Evolutionary conservation across 2,888 invertebrate species (phyloP), one percentile per base, ranked within the genome.

Genomic region (Mythimna ferrago): DNA sequence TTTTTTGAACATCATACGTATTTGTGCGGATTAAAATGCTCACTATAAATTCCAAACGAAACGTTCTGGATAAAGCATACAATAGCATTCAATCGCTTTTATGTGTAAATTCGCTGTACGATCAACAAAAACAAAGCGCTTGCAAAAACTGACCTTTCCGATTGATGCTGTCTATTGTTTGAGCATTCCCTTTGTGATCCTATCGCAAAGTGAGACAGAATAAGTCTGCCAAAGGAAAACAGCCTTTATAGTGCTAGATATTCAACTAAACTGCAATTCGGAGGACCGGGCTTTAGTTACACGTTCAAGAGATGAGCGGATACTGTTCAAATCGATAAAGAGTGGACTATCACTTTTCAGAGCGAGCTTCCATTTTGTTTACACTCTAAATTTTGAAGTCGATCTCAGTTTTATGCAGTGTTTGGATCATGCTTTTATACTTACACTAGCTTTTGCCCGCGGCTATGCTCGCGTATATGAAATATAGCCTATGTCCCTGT

Each of bases 181-280:
- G 6, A 60, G 38, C n/a, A 71, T 69, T 56, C 54, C 19, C 72
- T 76, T 78, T 76, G 76, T 72, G 44, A 60, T 54, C 38, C 32
- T 38, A 58, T 78, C 26, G 53, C 44, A 48, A 48, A 60, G 9
- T 44, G 51, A 53, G 60, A 60, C 61, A 16, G 35, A 66, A 53
- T 66, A 64, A 9, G 10, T 41, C 21, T 41, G 51, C 32, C 6
- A 11, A 26, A 4, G 48, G n/a, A 66, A 73, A 60, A 58, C 6
- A 48, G 60, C n/a, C 5, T 21, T 58, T 71, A 35, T 58, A 44
- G 19, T 19, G 11, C 14, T 56, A n/a, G 38, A 10, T 7, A 10
- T 48, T 69, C 5, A 19, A 74, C 53, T 76, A 26, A n/a, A 54
- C 9, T 75, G 51, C 73, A 58, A n/a, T 35, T n/a, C 11, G 0